Evolutionary conservation across 2,797 vertebrate species (phyloP), one percentile per base, ranked within the genome.

Genomic region (Fratercula arctica): DNA sequence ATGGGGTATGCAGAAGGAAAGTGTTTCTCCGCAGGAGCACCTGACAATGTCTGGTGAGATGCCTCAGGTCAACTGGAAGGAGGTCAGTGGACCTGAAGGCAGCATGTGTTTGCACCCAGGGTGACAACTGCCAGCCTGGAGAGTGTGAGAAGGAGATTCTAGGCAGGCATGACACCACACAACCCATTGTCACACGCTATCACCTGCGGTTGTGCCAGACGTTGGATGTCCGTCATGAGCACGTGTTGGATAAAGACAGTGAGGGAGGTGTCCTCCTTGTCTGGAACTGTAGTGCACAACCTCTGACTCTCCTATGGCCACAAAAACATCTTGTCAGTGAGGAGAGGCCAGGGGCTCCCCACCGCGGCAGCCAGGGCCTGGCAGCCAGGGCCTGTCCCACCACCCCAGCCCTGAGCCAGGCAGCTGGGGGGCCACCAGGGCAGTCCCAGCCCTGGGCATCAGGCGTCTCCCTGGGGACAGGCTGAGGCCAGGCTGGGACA

Each of bases 191-290:
- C 9, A 2, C 39, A 53, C 1, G 1, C 46, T 39, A 8, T 41
- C 15, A 60, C 46, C 45, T 77, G 21, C 1, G 0, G 18, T 59
- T 2, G 0, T 48, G 45, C 57, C 77, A 76, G 37, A 25, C 1
- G 0, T 64, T 57, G 37, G 39, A 12, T 16, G 16, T 16, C 25
- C 0, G 0, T 21, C 39, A 13, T 24, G 21, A 83, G 45, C 51
- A 33, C 10, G 9, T 20, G 15, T 53, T 26, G 26, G 28, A 53
- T 12, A 60, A 54, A 54, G 41, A 23, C 48, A n/a, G 41, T 4
- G 19, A 78, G 4, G 28, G 41, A 37, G 33, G 28, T 53, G 64
- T 61, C 19, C 31, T 81, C 21, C 51, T 48, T 1, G 1, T 46
- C 39, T 60, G 13, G 18, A 83, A 73, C 19, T 60, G 39, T 54